Evolutionary conservation across 2,113 vertebrate species (phyloP).

Genomic region (Setophaga coronata): DNA sequence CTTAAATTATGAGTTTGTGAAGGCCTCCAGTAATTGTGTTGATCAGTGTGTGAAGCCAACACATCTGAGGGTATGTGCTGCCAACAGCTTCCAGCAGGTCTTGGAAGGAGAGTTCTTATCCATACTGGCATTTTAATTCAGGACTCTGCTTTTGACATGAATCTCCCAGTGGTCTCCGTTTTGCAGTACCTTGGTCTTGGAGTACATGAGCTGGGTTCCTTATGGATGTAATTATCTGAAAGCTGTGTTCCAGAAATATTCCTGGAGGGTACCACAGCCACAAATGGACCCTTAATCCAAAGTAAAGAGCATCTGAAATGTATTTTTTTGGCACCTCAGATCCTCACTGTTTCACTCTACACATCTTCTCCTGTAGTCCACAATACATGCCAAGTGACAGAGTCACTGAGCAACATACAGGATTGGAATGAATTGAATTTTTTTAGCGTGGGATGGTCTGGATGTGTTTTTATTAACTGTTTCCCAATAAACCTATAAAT

Average conservation of each 20-base stretch:
- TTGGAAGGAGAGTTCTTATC: background rate
- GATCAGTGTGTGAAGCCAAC: background rate
- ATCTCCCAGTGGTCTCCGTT: background rate
- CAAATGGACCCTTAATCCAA: background rate
- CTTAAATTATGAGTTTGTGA: background rate
- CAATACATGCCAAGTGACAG: background rate
- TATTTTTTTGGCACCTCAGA: background rate
- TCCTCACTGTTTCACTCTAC: background rate
- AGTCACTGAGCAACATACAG: background rate
- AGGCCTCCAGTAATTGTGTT: background rate
- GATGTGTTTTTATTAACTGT: background rate
- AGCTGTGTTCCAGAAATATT: background rate
- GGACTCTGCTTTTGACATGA: background rate
- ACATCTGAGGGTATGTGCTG: background rate
- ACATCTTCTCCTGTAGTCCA: background rate
- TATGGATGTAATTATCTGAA: background rate
- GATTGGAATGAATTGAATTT: background rate
- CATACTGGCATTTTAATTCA: background rate
- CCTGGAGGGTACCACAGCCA: background rate
- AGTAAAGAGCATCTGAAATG: background rate
- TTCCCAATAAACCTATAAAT: background rate
- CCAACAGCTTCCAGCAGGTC: background rate
- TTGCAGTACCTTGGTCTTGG: background rate
- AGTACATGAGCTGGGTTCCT: background rate
- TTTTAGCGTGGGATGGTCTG: background rate